phyloP scores from a whole-genome alignment of 2,797 vertebrate species.

The Fringilla coelebs region DNA sequence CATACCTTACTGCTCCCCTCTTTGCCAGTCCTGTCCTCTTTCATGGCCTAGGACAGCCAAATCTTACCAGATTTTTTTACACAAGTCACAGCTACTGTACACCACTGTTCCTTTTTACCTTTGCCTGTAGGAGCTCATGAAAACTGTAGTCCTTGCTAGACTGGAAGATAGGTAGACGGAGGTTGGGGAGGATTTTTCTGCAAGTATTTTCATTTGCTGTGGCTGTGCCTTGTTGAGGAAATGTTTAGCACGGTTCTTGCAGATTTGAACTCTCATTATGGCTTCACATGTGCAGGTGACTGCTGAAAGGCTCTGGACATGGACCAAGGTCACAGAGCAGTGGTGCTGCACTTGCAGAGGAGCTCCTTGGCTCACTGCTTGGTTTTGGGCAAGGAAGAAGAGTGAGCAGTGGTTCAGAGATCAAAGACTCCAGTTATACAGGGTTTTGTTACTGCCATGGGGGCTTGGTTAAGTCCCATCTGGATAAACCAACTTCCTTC shows the following conservation, averaged over 20 bases:
- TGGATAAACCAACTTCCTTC: neutral
- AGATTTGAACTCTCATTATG: neutral
- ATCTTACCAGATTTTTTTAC: neutral
- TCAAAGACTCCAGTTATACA: neutral
- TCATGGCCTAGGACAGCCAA: conserved; percentile 27
- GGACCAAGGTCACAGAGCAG: neutral
- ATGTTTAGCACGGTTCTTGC: neutral
- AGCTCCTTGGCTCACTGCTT: neutral
- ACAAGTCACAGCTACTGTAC: neutral
- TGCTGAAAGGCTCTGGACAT: neutral
- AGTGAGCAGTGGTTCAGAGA: neutral
- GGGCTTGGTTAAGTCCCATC: neutral
- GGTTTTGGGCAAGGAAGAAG: neutral
- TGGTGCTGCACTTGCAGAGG: neutral
- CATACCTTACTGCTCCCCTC: neutral
- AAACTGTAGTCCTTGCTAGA: neutral
- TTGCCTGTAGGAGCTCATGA: neutral
- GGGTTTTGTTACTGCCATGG: accelerated
- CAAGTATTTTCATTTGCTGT: neutral
- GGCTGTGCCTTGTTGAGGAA: neutral
- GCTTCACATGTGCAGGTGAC: neutral
- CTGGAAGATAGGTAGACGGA: neutral
- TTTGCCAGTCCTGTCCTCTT: conserved; percentile 35
- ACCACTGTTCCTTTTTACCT: conserved; percentile 13
- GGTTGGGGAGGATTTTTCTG: neutral